Evolutionary conservation across 2,797 vertebrate species (phyloP), one percentile per base, ranked within the genome.

Genomic region (Dipus sagitta): DNA sequence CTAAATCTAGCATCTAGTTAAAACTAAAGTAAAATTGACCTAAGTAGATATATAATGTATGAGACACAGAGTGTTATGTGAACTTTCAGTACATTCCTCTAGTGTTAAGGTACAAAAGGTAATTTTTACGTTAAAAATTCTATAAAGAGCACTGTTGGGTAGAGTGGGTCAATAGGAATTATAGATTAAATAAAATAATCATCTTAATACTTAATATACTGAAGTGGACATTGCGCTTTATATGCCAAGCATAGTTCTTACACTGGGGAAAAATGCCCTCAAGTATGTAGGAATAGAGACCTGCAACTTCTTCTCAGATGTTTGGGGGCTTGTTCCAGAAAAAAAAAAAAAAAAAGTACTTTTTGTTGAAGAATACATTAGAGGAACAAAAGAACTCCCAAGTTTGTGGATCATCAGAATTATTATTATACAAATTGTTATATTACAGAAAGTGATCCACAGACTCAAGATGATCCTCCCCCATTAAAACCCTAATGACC

Each of bases 51-150:
- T 23, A 14, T 28, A 12, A 34, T 32, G 34, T 4, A 58, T 15
- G 26, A 83, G 83, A 52, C n/a, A 30, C 75, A 52, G n/a, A 90
- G 28, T 17, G 17, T 14, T 62, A 30, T 0, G 0, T 64, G 30
- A 28, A n/a, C 30, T 54, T 79, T 74, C 76, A 70, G 32, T 15
- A 62, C 5, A 14, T 14, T 72, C 30, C 52, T 10, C 54, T 28
- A 18, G 15, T 34, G 88, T 67, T 28, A 91, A 81, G 38, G 28
- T 2, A 80, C 28, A 85, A 72, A 91, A 42, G 3, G 18, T n/a
- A 47, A 52, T n/a, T 76, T 65, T 87, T n/a, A 64, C 93, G 64
- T 81, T 70, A 24, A 89, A 76, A 77, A 58, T 64, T n/a, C 67
- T 62, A 47, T 26, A 75, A 72, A 87, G 28, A 38, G 30, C 20